Evolutionary conservation across 2,888 invertebrate species (phyloP).

Genomic region (Drosophila mimica): DNA sequence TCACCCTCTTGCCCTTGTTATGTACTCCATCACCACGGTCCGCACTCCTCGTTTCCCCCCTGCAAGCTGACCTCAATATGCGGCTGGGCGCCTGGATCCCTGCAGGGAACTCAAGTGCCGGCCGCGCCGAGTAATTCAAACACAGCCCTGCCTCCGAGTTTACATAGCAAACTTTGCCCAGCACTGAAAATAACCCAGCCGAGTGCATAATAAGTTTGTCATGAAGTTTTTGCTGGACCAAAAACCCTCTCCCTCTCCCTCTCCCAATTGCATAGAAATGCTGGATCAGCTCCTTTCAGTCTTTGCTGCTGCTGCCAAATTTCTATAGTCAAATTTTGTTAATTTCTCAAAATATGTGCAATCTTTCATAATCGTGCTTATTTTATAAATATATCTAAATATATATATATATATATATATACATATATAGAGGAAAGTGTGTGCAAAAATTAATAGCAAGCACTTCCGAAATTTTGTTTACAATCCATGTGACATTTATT

Average conservation of each 20-base stretch:
- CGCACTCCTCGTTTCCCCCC: not conserved
- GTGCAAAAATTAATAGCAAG: slow-evolving; percentile 29
- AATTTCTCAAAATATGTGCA: slow-evolving; percentile 42
- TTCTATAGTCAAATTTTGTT: slow-evolving; percentile 38
- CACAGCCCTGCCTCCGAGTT: slow-evolving; percentile 66
- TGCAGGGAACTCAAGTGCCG: slow-evolving; percentile 73
- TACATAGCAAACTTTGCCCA: slow-evolving; percentile 74
- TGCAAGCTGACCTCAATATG: slow-evolving; percentile 71
- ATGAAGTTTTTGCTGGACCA: slow-evolving; percentile 43
- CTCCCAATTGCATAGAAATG: slow-evolving; percentile 40
- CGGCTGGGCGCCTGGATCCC: slow-evolving; percentile 49
- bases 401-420: not conserved
- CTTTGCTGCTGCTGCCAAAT: slow-evolving; percentile 23
- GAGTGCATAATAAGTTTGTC: slow-evolving; percentile 67
- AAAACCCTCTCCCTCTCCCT: not conserved
- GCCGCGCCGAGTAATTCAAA: slow-evolving; percentile 74
- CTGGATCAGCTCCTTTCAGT: slow-evolving; percentile 46
- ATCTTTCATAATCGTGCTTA: slow-evolving; percentile 25
- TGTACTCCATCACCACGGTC: slow-evolving; percentile 6
- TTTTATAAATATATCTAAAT: not conserved
- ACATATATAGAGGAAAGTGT: not conserved
- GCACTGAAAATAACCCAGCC: slow-evolving; percentile 62
- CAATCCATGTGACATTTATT: slow-evolving; percentile 17
- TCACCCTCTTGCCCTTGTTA: slow-evolving; percentile 1
- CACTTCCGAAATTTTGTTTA: slow-evolving; percentile 36